phyloP scores from a whole-genome alignment of 2,113 vertebrate species.

The Cnemophilus loriae region DNA sequence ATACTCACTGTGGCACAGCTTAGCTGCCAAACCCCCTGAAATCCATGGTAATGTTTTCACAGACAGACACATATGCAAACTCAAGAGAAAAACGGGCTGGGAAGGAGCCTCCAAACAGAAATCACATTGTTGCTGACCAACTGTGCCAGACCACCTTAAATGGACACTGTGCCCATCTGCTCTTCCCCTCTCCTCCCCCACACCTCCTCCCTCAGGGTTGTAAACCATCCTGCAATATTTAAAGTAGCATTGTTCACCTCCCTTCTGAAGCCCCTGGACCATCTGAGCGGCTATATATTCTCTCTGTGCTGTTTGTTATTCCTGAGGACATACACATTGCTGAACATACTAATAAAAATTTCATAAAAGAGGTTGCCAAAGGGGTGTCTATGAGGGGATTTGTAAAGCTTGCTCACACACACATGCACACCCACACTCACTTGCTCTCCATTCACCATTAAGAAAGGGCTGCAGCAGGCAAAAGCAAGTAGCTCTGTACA shows the following conservation, averaged over 20 bases:
- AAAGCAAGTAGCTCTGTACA: background rate
- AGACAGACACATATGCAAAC: background rate
- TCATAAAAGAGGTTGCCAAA: slow-evolving; percentile 64
- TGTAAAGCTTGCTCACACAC: background rate
- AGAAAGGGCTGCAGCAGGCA: slow-evolving; percentile 27
- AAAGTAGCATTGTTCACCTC: slow-evolving; percentile 61
- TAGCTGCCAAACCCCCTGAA: background rate
- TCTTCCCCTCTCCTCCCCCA: slow-evolving; percentile 48
- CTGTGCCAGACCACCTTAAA: slow-evolving; percentile 67
- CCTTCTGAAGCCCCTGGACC: slow-evolving; percentile 31
- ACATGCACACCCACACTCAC: background rate
- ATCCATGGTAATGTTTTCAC: background rate
- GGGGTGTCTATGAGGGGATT: slow-evolving; percentile 2
- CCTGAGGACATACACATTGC: slow-evolving; percentile 59
- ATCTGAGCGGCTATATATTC: slow-evolving; percentile 43
- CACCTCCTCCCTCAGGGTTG: slow-evolving; percentile 55
- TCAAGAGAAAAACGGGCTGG: background rate
- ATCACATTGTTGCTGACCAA: slow-evolving; percentile 31
- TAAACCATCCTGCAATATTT: slow-evolving; percentile 64
- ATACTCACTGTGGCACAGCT: background rate
- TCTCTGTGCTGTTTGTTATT: slow-evolving; percentile 62
- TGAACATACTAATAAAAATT: slow-evolving; percentile 69
- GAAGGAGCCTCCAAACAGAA: background rate
- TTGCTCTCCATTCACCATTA: background rate
- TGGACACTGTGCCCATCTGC: slow-evolving; percentile 64